phyloP scores from a whole-genome alignment of 2,888 invertebrate species.

The Uloborus plumipes region DNA sequence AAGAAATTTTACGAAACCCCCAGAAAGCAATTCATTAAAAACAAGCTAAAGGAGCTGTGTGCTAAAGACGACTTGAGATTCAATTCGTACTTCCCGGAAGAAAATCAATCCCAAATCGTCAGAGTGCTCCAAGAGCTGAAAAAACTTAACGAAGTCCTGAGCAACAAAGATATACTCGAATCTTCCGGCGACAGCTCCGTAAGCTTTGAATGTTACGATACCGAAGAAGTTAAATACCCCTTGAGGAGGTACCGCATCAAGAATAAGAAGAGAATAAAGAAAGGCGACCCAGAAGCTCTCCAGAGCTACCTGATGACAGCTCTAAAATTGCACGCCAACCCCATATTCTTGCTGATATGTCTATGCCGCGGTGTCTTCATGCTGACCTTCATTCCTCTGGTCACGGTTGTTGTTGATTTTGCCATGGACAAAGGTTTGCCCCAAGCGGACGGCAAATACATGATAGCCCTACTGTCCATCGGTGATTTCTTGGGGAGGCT shows the following conservation, averaged over 20 bases:
- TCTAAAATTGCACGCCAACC: conserved; percentile 35
- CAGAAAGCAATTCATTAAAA: conserved; percentile 13
- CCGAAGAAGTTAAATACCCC: background rate
- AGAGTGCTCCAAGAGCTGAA: conserved; percentile 7
- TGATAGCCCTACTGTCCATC: conserved; percentile 30
- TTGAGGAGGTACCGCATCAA: background rate
- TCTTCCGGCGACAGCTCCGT: too few relatives aligned
- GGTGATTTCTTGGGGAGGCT: conserved; percentile 51
- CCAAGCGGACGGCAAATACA: conserved; percentile 26
- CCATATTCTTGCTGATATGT: conserved; percentile 38
- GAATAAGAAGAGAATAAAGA: background rate
- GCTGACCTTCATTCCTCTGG: conserved; percentile 38
- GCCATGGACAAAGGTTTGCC: conserved; percentile 40
- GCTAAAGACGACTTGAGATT: background rate
- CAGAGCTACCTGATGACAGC: conserved; percentile 18
- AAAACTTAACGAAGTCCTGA: background rate
- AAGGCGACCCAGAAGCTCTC: conserved; percentile 9
- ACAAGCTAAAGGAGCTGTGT: conserved; percentile 26
- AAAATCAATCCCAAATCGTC: background rate
- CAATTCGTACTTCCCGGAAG: conserved; percentile 3
- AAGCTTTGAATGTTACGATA: too few relatives aligned
- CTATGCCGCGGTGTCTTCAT: conserved; percentile 33
- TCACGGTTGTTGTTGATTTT: conserved; percentile 48
- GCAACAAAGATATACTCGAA: too few relatives aligned
- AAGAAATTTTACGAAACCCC: conserved; percentile 7